Conservation (phyloP, 2,113 vertebrate species). For the Murina feae region DNA sequence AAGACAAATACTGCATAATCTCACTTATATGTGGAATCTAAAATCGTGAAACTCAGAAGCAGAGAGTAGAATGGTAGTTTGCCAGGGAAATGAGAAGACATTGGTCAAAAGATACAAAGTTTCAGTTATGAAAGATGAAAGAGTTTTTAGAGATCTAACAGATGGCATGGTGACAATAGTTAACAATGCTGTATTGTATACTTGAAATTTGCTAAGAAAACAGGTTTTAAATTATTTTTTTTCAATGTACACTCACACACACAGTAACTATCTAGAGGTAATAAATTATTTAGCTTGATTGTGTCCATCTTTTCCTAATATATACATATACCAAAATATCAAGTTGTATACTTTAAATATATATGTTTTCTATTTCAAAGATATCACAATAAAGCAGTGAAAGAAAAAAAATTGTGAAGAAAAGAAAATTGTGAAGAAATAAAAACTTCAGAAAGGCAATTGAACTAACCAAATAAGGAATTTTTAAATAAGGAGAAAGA, state of each 20-base stretch:
- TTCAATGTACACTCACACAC: background rate
- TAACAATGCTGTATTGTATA: background rate
- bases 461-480: constrained; percentile 8
- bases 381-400: background rate
- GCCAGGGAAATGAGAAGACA: background rate
- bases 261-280: background rate
- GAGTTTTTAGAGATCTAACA: background rate
- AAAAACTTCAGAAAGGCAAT: background rate
- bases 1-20: background rate
- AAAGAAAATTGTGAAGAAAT: background rate
- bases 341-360: background rate
- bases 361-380: background rate
- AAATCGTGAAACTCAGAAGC: background rate
- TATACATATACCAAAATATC: background rate
- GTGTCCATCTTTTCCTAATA: background rate
- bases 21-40: background rate
- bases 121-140: background rate
- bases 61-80: background rate
- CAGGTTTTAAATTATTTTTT: background rate
- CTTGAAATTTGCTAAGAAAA: background rate
- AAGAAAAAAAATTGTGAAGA: background rate
- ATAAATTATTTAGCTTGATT: background rate
- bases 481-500: constrained; percentile 25
- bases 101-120: background rate
- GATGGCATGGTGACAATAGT: background rate